Evolutionary conservation across 2,797 vertebrate genomes (phyloP), one percentile per base, ranked within the genome.

Genomic region (Hydrophis major): DNA sequence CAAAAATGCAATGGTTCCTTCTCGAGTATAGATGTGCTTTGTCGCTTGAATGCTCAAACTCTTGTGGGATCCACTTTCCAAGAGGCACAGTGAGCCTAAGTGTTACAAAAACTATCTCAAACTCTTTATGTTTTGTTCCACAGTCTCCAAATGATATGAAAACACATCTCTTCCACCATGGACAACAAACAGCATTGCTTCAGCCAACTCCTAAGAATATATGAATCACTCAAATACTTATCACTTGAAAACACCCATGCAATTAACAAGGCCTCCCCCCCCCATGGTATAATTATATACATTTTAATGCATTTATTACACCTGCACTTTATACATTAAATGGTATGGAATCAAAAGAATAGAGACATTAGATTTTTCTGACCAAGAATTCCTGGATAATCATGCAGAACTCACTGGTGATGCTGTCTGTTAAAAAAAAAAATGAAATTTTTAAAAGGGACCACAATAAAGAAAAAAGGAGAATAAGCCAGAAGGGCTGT

Each of bases 241-340:
- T 97, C 97, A 97, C 96, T 96, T 97, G 97, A 97, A 96, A 98
- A 97, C 96, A 97, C 94, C 86, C 93, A 13, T 96, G 95, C 97
- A 97, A 98, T 98, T 98, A 98, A 96, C 91, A 95, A 95, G 93
- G 87, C 83, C 57, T 92, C 16, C 53, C 53, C 92, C 93, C 96
- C 94, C 1, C 97, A 92, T 78, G 94, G 95, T 96, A 96, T 97
- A 97, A 98, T 98, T 97, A 98, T 94, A 97, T 95, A 96, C 18
- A 69, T 97, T 97, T 97, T 97, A 97, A 98, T 95, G 97, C 97
- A 97, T 97, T 97, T 97, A 97, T 14, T 93, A 97, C 95, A 94
- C 95, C 97, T 95, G 88, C 96, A 97, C 96, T 97, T 97, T 97
- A 94, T 95, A 96, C 96, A 96, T 97, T 96, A 97, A 97, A 96